A percentile compares a stretch with the other conserved stretches of the same genome.
Evolutionary conservation across 2,797 vertebrate species (phyloP).

Genomic region (Halcyon badia): DNA sequence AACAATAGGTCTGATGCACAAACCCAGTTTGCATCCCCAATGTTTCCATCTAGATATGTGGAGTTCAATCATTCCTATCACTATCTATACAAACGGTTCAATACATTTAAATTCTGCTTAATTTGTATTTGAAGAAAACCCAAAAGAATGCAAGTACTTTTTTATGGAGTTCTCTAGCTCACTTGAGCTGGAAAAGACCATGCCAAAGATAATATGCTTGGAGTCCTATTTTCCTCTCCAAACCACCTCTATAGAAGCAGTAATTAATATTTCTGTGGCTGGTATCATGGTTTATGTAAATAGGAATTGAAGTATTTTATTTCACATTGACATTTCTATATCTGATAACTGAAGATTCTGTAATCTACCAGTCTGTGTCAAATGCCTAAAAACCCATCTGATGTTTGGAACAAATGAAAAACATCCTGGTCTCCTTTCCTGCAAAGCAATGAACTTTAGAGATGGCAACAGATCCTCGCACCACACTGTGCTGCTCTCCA

Average conservation of each 20-base stretch:
- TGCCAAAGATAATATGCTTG: neutral
- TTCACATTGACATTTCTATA: neutral
- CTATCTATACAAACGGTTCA: neutral
- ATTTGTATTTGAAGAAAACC: neutral
- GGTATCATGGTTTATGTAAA: neutral
- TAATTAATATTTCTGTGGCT: neutral
- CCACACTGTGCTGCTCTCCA: neutral
- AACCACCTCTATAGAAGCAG: neutral
- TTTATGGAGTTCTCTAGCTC: neutral
- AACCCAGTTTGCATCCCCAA: neutral
- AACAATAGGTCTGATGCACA: neutral
- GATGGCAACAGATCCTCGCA: neutral
- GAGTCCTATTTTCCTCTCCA: neutral
- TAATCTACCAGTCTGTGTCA: neutral
- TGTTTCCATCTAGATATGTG: neutral
- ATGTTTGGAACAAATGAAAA: constrained; percentile 30
- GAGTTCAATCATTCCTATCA: neutral
- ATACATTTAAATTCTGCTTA: neutral
- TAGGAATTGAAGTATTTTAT: neutral
- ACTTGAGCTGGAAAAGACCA: neutral
- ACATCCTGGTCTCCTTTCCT: neutral
- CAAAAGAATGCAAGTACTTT: neutral
- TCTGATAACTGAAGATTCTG: neutral
- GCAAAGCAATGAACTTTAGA: neutral
- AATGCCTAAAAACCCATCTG: neutral